Base-by-base conservation (phyloP, 2,888 invertebrate species). In the Drosophila algonquin region DNA sequence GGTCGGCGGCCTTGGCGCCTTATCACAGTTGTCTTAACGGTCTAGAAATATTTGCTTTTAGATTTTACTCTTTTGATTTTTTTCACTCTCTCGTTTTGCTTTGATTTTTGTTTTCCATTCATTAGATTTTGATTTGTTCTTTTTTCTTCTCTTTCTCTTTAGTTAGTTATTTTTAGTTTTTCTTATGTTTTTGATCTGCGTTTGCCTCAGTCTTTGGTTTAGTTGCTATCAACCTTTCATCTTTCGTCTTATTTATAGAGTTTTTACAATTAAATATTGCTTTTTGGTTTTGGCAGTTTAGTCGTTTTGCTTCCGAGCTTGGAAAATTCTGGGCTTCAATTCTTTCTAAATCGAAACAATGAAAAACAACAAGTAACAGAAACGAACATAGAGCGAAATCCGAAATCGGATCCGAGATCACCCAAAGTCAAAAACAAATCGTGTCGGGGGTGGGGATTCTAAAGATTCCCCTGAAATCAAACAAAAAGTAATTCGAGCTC, bases 1-100 rank as follows among this genome's bases (percentile, higher is more conserved):
- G 53, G 18, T 54, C 32, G 40, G 40, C 40, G 7, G n/a, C 40
- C 14, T n/a, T 40, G 14, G 56, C 65, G 55, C 61, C 58, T 68
- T 85, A 83, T 83, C 87, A 86, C 82, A 83, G 82, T 77, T 72
- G 51, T 69, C 75, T 79, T 85, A 80, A 69, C 56, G 61, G 70
- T 70, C 77, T 77, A 81, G 63, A 68, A 71, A 61, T 40, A 40
- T n/a, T 40, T 40, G 2, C 0, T 40, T 40, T 80, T 79, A 70
- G 76, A 72, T 80, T 77, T 80, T 72, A 65, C 54, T 63, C 62
- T 79, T 78, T 78, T 40, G 40, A 40, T 14, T 60, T 73, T 56
- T 62, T 62, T 64, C 48, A 40, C 30, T 59, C 18, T 40, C 40
- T 40, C 40, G 40, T 47, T 35, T 52, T 62, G 62, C 53, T 50